phyloP scores from a whole-genome alignment of 2,113 vertebrate species.

The Ceuthmochares aereus region DNA sequence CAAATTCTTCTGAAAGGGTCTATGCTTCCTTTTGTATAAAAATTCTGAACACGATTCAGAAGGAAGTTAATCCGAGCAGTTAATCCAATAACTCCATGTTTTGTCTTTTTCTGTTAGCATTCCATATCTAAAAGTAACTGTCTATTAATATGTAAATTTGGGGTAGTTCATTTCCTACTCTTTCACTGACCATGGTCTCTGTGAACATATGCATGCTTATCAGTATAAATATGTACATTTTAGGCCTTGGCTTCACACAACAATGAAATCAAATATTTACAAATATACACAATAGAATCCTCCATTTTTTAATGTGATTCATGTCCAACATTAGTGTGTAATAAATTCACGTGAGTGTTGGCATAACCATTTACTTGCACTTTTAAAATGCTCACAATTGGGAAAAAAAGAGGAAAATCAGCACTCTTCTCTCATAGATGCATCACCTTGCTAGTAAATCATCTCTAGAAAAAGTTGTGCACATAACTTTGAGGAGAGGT shows the following conservation, averaged over 20 bases:
- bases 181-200: background rate
- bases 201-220: background rate
- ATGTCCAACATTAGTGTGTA: background rate
- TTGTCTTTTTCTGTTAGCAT: background rate
- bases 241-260: conserved; percentile 33
- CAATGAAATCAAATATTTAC: conserved; percentile 34
- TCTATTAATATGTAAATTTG: background rate
- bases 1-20: background rate
- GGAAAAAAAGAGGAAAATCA: background rate
- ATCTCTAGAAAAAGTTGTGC: background rate
- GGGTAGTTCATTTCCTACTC: background rate
- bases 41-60: background rate
- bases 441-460: background rate
- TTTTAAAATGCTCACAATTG: background rate
- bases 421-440: background rate
- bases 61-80: background rate
- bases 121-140: background rate
- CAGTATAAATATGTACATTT: conserved; percentile 46
- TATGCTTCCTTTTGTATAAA: background rate
- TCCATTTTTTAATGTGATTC: background rate
- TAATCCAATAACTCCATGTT: background rate
- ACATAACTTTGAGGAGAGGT: background rate
- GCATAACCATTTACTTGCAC: background rate
- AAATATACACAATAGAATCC: background rate
- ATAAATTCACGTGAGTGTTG: background rate